Conservation (phyloP, 92 coral and sea anemone genomes). For the Chrysogorgia sp. region DNA sequence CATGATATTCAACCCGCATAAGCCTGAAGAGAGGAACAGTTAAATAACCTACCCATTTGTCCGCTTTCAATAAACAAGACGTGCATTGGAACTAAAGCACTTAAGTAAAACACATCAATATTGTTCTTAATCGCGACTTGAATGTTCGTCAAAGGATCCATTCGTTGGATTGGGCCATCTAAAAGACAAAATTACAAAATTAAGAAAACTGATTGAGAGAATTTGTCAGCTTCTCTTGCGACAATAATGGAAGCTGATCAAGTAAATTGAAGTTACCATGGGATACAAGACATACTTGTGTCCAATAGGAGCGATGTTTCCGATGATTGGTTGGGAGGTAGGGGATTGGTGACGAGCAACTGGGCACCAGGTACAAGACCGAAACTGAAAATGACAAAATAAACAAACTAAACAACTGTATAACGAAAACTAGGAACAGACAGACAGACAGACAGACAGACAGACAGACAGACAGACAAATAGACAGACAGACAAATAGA, state of each 20-base stretch:
- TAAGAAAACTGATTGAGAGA: background rate
- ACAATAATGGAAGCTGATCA: no score
- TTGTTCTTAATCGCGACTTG: conserved; percentile 95
- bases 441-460: background rate
- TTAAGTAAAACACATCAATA: conserved; percentile 94
- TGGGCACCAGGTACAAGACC: conserved; percentile 82
- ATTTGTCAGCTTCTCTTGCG: no score
- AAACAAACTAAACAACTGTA: background rate
- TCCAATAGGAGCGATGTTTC: conserved; percentile 85
- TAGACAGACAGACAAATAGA: background rate
- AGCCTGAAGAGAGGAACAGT: background rate
- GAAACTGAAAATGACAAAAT: conserved; percentile 61
- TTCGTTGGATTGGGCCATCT: conserved; percentile 92
- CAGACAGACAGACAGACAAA: conserved; percentile 1
- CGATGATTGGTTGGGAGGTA: conserved; percentile 81
- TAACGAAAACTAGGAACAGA: background rate
- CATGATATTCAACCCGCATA: no score
- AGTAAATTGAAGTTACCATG: no score
- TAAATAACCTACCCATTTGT: conserved; percentile 82
- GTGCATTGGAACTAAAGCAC: conserved; percentile 78
- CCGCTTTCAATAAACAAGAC: conserved; percentile 85
- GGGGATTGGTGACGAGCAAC: conserved; percentile 79
- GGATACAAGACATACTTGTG: conserved; percentile 46
- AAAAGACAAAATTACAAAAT: background rate
- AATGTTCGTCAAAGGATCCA: conserved; percentile 93